Evolutionary conservation across 2,113 vertebrate species (phyloP).

Genomic region (Octodon degus): DNA sequence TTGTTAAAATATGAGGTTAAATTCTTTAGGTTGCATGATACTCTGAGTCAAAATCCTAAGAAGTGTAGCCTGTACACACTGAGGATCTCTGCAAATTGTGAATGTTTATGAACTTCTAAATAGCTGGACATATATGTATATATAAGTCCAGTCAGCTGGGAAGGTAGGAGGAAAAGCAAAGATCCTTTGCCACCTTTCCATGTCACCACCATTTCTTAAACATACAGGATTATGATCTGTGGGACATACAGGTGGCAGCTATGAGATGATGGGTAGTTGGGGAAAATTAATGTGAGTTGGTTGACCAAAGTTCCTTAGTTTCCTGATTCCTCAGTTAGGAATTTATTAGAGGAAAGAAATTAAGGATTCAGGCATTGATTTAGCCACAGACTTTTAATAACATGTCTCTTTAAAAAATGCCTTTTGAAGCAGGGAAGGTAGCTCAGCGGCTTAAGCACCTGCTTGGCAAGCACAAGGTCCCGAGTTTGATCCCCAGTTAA

Average conservation of each 20-base stretch:
- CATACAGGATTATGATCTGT: not conserved
- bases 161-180: not conserved
- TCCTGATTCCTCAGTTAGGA: not conserved
- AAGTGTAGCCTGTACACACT: not conserved
- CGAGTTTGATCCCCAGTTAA: too few species aligned
- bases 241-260: not conserved
- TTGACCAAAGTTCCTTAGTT: not conserved
- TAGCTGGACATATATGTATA: not conserved
- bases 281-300: not conserved
- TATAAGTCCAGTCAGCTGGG: not conserved
- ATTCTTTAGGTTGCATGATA: slow-evolving; percentile 34
- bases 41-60: not conserved
- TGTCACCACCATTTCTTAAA: not conserved
- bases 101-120: slow-evolving; percentile 53
- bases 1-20: slow-evolving; percentile 49
- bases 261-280: not conserved
- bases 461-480: too few species aligned
- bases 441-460: too few species aligned
- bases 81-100: slow-evolving; percentile 27
- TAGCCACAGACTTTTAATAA: not conserved
- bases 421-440: not conserved
- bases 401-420: not conserved
- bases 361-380: not conserved
- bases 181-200: not conserved
- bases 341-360: slow-evolving; percentile 20